Base-by-base conservation (phyloP, 2,888 invertebrate genomes). In the Nymphalis polychloros region DNA sequence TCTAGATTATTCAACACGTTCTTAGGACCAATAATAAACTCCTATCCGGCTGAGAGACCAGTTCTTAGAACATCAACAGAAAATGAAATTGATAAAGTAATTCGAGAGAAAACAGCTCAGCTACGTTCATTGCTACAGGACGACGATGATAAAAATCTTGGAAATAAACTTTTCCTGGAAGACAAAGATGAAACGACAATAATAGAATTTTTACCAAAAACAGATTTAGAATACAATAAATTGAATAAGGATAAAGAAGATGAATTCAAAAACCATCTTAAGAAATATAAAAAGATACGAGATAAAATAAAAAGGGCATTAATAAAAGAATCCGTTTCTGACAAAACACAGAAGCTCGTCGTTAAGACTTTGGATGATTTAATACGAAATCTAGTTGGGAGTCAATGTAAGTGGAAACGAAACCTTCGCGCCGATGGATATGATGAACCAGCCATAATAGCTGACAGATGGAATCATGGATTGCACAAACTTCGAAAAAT, bases 121-220 rank as follows among this genome's bases (percentile, higher is more conserved):
- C 72, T 89, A 17, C 75, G 77, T 75, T 76, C 78, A 13, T 74
- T 75, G 59, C 72, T 89, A 41, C 82, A 87, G 79, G 84, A 88
- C 49, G 64, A 80, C 4, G 76, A 79, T 64, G 68, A 8, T 27
- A 59, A 72, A 23, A 46, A 59, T 16, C 19, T 66, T 17, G 72
- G 76, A 7, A 71, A 80, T 13, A 79, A 78, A 41, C 16, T 79
- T 46, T 76, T 76, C 1, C 62, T 82, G 46, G 75, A 80, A 64
- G 79, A 78, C 0, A 76, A 76, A 13, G 81, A 81, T 1, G 84
- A 88, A 60, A 86, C 87, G 0, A 84, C 83, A 7, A 84, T 87
- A 17, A 75, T 89, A 73, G 87, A 88, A 76, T 81, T 85, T 19
- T 8, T 77, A 64, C 81, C 83, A 0, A 76, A 75, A 64, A 41